Evolutionary conservation across 2,797 vertebrate species (phyloP), one percentile per base, ranked within the genome.

Genomic region (Hippoglossus hippoglossus): DNA sequence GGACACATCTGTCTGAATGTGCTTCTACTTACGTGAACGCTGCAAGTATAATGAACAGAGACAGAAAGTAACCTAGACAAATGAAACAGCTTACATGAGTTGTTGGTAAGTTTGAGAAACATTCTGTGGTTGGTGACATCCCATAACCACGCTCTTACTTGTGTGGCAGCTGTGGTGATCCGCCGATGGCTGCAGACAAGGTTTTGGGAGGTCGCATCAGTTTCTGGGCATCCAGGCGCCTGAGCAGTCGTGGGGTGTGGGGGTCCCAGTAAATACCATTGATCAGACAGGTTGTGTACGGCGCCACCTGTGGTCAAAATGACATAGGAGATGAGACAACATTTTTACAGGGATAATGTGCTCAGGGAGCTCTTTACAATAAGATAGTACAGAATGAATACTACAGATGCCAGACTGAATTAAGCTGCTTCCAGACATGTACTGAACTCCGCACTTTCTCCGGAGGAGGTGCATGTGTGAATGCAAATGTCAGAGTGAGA

Each of bases 211-310:
- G 94, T 62, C 89, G 87, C 34, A 99, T 91, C 34, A 99, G 95
- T 69, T 91, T 95, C 81, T 96, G 96, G 63, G 95, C 95, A 28
- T 99, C 98, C 22, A 94, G 89, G 12, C 97, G 93, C 16, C 91
- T 93, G 34, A 99, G 92, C 18, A 99, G 93, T 50, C 97, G 95
- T 15, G 98, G 98, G 6, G 95, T 96, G n/a, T 97, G 91, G 39
- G 94, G 96, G 22, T 97, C 98, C 98, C 98, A 99, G 88, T 99
- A 99, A 77, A 99, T 99, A 5, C 98, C 97, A 7, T 99, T 99
- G 81, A 99, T 95, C 80, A 99, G 92, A 69, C 98, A 99, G 52
- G 95, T 97, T 22, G 97, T 97, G 79, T 98, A 98, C 0, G 98
- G 98, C 9, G 98, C 98, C 88, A 99, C 93, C 98, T 99, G 67